phyloP scores from a whole-genome alignment of 2,113 vertebrate genomes.

The Gambusia affinis region DNA sequence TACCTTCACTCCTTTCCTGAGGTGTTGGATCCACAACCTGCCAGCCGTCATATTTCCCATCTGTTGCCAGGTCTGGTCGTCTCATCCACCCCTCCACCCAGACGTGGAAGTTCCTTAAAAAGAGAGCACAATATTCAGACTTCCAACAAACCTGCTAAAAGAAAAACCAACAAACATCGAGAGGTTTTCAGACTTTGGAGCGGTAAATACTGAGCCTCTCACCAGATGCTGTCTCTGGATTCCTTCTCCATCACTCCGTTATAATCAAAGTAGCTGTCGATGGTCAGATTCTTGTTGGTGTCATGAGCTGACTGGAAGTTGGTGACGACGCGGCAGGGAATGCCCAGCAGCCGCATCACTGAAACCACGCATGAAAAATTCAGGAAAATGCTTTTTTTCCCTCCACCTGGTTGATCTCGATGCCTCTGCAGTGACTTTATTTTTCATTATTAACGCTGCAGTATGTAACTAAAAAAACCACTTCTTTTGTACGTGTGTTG shows the following conservation, averaged over 20 bases:
- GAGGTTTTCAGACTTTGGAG: neutral
- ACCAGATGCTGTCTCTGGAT: slow-evolving; percentile 51
- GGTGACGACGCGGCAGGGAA: slow-evolving; percentile 57
- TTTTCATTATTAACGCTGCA: too few species aligned
- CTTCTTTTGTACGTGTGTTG: too few species aligned
- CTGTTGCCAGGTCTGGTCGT: slow-evolving; percentile 80
- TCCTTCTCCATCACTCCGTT: neutral
- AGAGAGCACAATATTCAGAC: neutral
- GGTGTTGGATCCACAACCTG: slow-evolving; percentile 91
- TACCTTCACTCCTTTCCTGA: slow-evolving; percentile 89
- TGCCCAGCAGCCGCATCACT: slow-evolving; percentile 66
- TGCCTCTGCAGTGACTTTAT: neutral
- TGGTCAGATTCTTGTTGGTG: slow-evolving; percentile 35
- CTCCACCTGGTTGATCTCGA: neutral
- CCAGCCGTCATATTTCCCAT: slow-evolving; percentile 84
- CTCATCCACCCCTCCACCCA: slow-evolving; percentile 93
- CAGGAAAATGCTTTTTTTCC: neutral
- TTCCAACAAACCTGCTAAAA: neutral
- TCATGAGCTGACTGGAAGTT: slow-evolving; percentile 67
- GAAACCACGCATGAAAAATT: neutral
- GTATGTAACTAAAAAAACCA: too few species aligned
- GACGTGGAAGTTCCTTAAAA: slow-evolving; percentile 92
- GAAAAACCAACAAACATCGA: neutral
- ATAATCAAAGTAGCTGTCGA: slow-evolving; percentile 35
- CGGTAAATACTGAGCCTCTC: neutral